Evolutionary conservation across 1,140 invertebrate species (phyloP).

Genomic region (Hylaeus volcanicus): DNA sequence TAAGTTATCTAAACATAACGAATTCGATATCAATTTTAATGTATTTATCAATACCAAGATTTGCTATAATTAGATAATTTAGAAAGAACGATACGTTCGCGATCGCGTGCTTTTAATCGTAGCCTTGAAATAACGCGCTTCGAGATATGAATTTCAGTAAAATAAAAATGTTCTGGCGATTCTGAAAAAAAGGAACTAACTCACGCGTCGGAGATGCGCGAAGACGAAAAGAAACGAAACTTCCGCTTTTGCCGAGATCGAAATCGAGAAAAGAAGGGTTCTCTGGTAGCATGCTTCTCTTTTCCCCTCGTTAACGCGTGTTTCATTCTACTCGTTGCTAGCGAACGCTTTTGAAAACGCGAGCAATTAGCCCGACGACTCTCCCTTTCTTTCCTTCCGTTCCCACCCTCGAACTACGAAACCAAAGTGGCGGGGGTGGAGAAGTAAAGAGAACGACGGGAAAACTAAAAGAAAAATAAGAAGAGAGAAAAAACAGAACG

Average conservation of each 20-base stretch:
- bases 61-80: too few species aligned
- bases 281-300: conserved; percentile 29
- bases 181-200: neutral
- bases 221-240: conserved; percentile 2
- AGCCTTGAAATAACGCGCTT: too few species aligned
- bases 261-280: conserved; percentile 21
- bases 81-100: conserved; percentile 4
- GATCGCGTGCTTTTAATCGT: too few species aligned
- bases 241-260: too few species aligned
- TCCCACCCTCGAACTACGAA: neutral
- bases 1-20: too few species aligned
- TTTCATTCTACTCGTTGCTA: neutral
- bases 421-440: conserved; percentile 1
- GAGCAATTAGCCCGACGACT: conserved; percentile 32
- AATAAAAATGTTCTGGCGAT: too few species aligned
- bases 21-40: too few species aligned
- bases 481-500: conserved; percentile 22
- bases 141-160: too few species aligned
- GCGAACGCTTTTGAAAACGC: conserved; percentile 25
- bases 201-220: neutral
- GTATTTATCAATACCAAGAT: too few species aligned
- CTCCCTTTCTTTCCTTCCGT: neutral
- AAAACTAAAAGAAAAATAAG: neutral
- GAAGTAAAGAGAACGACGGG: conserved; percentile 9
- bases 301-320: conserved; percentile 3